Base-by-base conservation (phyloP, 1,140 invertebrate species). In the Acromyrmex charruanus region DNA sequence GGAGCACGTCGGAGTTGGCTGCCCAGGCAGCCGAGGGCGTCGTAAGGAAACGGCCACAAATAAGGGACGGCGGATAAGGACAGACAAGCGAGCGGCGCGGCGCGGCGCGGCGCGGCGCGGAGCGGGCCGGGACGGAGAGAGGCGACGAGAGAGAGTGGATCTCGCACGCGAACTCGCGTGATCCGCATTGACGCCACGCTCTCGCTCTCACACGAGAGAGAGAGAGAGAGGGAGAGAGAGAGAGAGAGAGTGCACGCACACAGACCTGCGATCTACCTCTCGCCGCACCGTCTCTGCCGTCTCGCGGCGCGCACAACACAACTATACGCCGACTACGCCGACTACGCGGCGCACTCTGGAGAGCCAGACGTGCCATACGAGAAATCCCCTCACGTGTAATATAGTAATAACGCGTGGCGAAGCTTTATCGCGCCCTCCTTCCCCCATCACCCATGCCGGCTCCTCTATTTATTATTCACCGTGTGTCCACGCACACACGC, bases 101-200 rank as follows among this genome's bases (percentile, higher is more conserved):
- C 35, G 77, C 72, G 61, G 77, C 6, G 18, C 53, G 51, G 51
- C 35, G 31, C 31, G 31, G 25, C 1, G 25, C 25, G 25, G 31
- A 31, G 39, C 65, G 39, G 58, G 18, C 35, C 35, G 51, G 39
- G 39, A 69, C 44, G 31, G 55, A 81, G 71, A 39, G 77, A 49
- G 86, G 21, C 65, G 63, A 51, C 10, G 61, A 44, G 66, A 71
- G 68, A 86, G 87, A 87, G 85, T 92, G 77, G 88, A 87, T 84
- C 72, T 84, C 81, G 91, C 93, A 94, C 93, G 93, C 93, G 88
- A 94, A 75, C 79, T 94, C 91, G 93, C 93, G 93, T 94, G 93
- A 92, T 93, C 90, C 58, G 74, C 90, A 88, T 85, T 65, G 61
- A 85, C 85, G 72, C 77, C 31, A 69, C 7, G 61, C 31, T 58